Conservation (phyloP, 2,797 vertebrate genomes). For the Ataeniobius toweri region DNA sequence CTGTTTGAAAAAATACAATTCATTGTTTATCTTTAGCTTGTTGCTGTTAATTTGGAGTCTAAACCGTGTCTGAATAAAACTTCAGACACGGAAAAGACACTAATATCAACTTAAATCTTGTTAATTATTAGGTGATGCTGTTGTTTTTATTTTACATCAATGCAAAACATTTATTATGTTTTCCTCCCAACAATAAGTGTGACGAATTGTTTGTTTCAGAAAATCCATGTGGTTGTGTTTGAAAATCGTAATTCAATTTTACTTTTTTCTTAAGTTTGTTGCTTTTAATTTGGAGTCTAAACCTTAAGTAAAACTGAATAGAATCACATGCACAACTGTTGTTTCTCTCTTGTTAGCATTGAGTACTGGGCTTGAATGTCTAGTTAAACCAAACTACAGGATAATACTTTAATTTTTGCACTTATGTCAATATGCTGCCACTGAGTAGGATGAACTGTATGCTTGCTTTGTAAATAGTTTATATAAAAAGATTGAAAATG, state of each 20-base stretch:
- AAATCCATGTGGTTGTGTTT: neutral
- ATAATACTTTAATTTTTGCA: neutral
- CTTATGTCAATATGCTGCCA: no score
- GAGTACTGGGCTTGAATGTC: neutral
- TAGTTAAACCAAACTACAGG: neutral
- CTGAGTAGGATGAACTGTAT: neutral
- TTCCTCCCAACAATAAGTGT: neutral
- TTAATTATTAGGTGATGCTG: neutral
- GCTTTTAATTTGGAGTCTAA: neutral
- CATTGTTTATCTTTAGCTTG: constrained; percentile 40
- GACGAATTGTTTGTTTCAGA: neutral
- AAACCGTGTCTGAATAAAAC: constrained; percentile 9
- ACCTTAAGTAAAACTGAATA: neutral
- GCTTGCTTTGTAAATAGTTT: neutral
- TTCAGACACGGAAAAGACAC: neutral
- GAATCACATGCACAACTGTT: neutral
- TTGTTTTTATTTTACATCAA: neutral
- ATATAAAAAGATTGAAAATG: neutral
- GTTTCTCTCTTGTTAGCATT: neutral
- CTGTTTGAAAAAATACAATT: constrained; percentile 59
- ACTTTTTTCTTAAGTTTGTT: neutral
- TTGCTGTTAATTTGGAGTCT: constrained; percentile 53
- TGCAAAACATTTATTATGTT: neutral
- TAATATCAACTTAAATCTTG: neutral
- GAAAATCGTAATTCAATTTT: neutral